These are phyloP conservation scores for Menidia beryllina DNA, from an alignment of 2,113 vertebrate genomes.

Conservation along the genomic window DNA sequence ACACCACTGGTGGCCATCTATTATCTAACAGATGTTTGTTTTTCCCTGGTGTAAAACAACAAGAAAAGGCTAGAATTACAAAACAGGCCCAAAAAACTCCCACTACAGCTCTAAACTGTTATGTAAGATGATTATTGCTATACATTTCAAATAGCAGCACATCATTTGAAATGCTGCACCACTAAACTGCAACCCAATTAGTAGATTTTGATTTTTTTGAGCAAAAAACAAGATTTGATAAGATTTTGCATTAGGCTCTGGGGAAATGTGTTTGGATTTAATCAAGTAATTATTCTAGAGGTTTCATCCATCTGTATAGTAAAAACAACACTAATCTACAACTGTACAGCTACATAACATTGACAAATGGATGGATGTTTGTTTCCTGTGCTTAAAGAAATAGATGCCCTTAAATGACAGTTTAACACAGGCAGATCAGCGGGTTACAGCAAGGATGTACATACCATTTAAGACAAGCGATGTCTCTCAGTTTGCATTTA, in stretches of 20 bases:
- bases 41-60: conserved; percentile 55
- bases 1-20: conserved; percentile 49
- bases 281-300: too few relatives aligned
- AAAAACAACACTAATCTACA: too few relatives aligned
- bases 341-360: too few relatives aligned
- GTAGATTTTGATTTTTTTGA: too few relatives aligned
- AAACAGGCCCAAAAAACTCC: conserved; percentile 30
- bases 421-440: conserved; percentile 20
- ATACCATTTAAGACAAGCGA: conserved; percentile 96
- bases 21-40: conserved; percentile 71
- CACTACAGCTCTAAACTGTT: conserved; percentile 4
- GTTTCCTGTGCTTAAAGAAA: conserved; percentile 1
- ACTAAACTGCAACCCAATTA: too few relatives aligned
- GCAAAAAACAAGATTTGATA: too few relatives aligned
- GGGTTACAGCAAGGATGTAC: conserved; percentile 38
- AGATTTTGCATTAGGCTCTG: too few relatives aligned
- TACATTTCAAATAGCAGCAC: too few relatives aligned
- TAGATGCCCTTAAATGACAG: neutral
- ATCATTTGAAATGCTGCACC: too few relatives aligned
- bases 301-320: too few relatives aligned
- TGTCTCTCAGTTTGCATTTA: conserved; percentile 95
- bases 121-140: neutral
- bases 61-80: conserved; percentile 63
- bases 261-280: too few relatives aligned
- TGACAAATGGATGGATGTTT: neutral